Base-by-base conservation (phyloP, 2,113 vertebrate genomes). In the Raja brachyura region DNA sequence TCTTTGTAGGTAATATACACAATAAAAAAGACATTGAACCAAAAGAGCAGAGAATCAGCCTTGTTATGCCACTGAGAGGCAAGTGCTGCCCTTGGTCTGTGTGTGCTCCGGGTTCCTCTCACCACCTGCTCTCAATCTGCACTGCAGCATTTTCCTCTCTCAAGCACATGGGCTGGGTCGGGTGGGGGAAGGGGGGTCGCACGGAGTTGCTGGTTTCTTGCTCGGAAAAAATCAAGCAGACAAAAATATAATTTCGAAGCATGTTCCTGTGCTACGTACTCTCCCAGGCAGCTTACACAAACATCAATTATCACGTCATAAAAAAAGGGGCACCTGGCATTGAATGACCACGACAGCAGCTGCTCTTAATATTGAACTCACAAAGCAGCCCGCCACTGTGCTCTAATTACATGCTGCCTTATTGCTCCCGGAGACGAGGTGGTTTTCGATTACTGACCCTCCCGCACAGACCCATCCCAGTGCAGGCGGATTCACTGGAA, bases 301-400 rank as follows among this genome's bases (percentile, higher is more conserved):
- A 70, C 68, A 92, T 92, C 90, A 92, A 92, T 92, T 73, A 92
- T 92, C 90, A 92, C 63, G 20, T 70, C 22, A 33, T 92, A 25
- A 92, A 92, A 48, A 48, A 92, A 33, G 59, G 68, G 90, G 68
- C 90, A 92, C 66, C 66, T 92, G 68, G 90, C 90, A 74, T 13
- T 73, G 90, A 73, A 92, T 54, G 68, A 70, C 90, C 90, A 33
- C 22, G 31, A 92, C 90, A 92, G 90, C 90, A 88, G 83, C 83
- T 88, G 83, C 28, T 86, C 83, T 92, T 92, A 48, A 48, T 92
- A 54, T 73, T 31, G 68, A 92, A 54, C 68, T 92, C 90, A 92
- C 63, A 70, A 68, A 70, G 88, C 88, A 92, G 31, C 18, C 85
- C 66, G 22, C 20, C 31, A 90, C 63, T 31, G 18, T 31, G 10